Percentiles rank a stretch among this genome's conserved stretches.
These are phyloP conservation scores for Condylura cristata DNA, from an alignment of 2,113 vertebrate species.

Conservation along the genomic window DNA sequence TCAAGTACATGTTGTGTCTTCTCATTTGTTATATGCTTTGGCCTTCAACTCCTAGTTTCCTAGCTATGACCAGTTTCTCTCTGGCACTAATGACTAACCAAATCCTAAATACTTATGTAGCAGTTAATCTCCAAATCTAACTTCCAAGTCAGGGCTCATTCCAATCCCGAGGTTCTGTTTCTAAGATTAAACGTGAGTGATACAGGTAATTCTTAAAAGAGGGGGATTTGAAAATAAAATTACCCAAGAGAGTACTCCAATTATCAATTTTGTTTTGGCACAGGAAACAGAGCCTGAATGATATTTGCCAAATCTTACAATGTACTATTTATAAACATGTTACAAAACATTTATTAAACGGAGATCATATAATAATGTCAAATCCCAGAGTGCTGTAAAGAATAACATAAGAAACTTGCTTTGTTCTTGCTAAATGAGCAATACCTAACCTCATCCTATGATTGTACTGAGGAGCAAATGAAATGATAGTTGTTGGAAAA, in stretches of 20 bases:
- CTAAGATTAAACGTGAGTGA: neutral
- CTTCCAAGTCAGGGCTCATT: neutral
- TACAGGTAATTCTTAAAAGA: slow-evolving; percentile 6
- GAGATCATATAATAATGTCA: slow-evolving; percentile 4
- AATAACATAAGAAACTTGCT: neutral
- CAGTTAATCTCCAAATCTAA: neutral
- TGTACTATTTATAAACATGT: slow-evolving; percentile 35
- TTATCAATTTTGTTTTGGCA: slow-evolving; percentile 49
- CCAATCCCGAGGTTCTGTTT: neutral
- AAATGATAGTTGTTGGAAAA: neutral
- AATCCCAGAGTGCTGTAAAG: neutral
- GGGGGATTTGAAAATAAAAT: slow-evolving; percentile 21
- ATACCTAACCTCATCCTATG: neutral
- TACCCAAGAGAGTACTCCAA: neutral
- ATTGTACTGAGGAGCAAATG: neutral
- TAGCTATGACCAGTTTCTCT: neutral
- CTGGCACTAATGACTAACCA: neutral
- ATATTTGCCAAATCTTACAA: slow-evolving; percentile 40
- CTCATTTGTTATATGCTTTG: neutral
- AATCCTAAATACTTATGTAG: neutral
- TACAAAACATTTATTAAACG: slow-evolving; percentile 38
- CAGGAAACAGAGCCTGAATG: neutral
- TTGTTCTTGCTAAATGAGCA: slow-evolving; percentile 27
- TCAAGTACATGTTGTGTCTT: neutral
- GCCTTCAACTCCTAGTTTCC: neutral